Evolutionary conservation across 2,888 invertebrate species (phyloP).

Genomic region (Chymomyza caudatula): DNA sequence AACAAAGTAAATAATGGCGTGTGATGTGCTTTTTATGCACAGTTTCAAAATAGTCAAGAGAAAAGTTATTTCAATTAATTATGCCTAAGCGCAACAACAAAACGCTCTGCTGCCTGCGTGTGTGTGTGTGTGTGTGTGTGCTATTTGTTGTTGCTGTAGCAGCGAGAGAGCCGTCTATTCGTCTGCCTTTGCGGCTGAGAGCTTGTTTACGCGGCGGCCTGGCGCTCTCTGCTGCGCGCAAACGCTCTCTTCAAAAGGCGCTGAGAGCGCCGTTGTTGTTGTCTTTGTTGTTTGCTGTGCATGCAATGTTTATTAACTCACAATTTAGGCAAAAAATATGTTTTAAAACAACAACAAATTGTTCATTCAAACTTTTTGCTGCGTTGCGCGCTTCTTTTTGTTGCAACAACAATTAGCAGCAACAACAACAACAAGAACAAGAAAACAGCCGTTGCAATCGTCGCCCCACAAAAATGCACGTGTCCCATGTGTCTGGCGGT

Average conservation of each 20-base stretch:
- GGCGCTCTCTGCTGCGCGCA: neutral
- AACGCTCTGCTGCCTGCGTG: neutral
- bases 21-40: slow-evolving; percentile 5
- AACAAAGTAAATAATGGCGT: slow-evolving; percentile 16
- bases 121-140: slow-evolving; percentile 19
- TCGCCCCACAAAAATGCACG: slow-evolving; percentile 54
- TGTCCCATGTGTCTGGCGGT: slow-evolving; percentile 37
- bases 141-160: slow-evolving; percentile 40
- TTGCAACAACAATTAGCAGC: neutral
- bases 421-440: too few relatives aligned
- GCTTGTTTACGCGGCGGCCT: slow-evolving; percentile 65
- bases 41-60: neutral
- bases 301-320: slow-evolving; percentile 45
- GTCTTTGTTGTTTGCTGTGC: slow-evolving; percentile 13
- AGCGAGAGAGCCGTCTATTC: slow-evolving; percentile 34
- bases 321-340: neutral
- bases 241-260: neutral
- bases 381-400: neutral
- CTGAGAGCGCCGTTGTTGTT: slow-evolving; percentile 24
- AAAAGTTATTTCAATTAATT: neutral
- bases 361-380: neutral
- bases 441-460: neutral
- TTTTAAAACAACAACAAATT: slow-evolving; percentile 22
- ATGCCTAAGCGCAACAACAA: neutral
- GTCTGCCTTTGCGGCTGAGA: slow-evolving; percentile 47